Base-by-base conservation (phyloP, 2,888 invertebrate species). In the Hermaeophaga mercurialis region DNA sequence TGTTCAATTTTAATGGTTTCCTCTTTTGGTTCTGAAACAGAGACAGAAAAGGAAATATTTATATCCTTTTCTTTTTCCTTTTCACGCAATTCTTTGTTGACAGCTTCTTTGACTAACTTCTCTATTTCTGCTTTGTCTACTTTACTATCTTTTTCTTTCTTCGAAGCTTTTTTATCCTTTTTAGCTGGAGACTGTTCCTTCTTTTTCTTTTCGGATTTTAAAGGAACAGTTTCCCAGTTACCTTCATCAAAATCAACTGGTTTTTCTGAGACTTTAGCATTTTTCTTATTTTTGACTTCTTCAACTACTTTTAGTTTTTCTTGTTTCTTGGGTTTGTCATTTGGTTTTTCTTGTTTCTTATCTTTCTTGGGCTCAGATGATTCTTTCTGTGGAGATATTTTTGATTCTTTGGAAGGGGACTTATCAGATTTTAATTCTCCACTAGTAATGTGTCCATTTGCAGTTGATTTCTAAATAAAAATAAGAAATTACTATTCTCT, bases 231-330 rank as follows among this genome's bases (percentile, higher is more conserved):
- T 79, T 89, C 86, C 90, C 90, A 90, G 45, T 85, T 83, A 38
- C 86, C 89, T 66, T 89, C 88, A 75, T 89, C 88, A 76, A 83
- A 88, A 68, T 88, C 88, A 36, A 83, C 82, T 7, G 88, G 88
- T 72, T 89, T 89, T 66, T 87, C 86, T 59, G 81, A 36, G 1
- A 72, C 73, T 71, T 77, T 80, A 14, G 70, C 64, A 66, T 82
- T 83, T 56, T 78, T 79, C 60, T 78, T 78, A 39, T 75, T 76
- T 54, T 64, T 66, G 4, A 61, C 44, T 41, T 68, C 63, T 41
- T 78, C 78, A 24, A 71, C 67, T 39, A 74, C 76, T 52, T 63
- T 66, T 19, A 33, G 44, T 26, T 48, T 55, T 34, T 47, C 52
- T 17, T 39, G 43, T 55, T 69, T 68, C 68, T 82, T 84, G 77